Evolutionary conservation across 2,113 vertebrate species (phyloP).

Genomic region (Cyrtonyx montezumae): DNA sequence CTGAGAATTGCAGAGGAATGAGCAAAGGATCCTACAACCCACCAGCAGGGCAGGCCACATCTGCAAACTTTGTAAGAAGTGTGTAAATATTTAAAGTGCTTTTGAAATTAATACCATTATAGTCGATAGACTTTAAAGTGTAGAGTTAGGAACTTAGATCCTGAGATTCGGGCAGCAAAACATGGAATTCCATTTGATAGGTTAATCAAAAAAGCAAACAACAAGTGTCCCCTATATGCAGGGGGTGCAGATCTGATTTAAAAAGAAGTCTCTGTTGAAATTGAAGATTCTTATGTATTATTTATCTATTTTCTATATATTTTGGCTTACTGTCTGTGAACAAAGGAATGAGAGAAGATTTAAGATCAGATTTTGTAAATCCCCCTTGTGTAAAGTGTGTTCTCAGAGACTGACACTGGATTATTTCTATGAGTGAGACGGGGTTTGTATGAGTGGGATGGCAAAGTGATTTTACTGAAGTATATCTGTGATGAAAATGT

Average conservation of each 20-base stretch:
- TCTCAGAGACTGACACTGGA: background rate
- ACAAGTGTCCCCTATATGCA: background rate
- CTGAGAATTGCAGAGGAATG: background rate
- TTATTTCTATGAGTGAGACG: background rate
- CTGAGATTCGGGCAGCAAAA: background rate
- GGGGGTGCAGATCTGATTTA: background rate
- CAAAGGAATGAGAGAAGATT: background rate
- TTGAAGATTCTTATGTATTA: background rate
- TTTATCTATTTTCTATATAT: background rate
- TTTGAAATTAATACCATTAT: background rate
- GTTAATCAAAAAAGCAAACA: background rate
- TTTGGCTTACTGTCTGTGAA: background rate
- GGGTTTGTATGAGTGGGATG: background rate
- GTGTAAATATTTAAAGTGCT: background rate
- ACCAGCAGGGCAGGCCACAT: background rate
- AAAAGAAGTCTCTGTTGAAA: background rate
- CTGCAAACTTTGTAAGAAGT: background rate
- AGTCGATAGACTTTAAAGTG: background rate
- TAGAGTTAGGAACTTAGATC: background rate
- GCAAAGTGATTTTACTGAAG: background rate
- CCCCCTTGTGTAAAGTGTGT: background rate
- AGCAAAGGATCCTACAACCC: background rate
- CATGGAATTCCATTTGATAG: background rate
- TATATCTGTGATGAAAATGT: accelerated
- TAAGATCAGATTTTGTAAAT: background rate